A percentile compares a stretch with the other conserved stretches of the same genome.
Conservation (phyloP, 2,797 vertebrate genomes). For the Cyclopterus lumpus region DNA sequence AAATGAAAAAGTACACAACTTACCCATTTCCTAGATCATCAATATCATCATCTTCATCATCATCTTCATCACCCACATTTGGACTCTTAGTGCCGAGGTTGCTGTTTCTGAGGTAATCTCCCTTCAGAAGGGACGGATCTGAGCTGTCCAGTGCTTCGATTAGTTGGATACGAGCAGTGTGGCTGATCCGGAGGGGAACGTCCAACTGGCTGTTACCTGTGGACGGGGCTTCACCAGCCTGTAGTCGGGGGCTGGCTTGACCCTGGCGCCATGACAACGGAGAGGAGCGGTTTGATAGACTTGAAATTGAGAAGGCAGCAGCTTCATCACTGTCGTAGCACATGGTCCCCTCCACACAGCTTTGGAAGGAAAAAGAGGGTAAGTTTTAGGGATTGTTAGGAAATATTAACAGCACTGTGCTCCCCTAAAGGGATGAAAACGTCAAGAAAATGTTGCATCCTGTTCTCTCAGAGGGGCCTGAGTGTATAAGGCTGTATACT, state of each 20-base stretch:
- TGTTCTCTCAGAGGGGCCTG: background rate
- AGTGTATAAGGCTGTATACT: background rate
- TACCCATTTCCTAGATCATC: conserved; percentile 95
- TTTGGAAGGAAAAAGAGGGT: conserved; percentile 49
- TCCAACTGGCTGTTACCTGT: conserved; percentile 84
- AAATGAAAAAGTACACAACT: conserved; percentile 49
- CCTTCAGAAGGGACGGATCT: conserved; percentile 89
- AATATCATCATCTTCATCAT: conserved; percentile 79
- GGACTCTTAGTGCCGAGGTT: conserved; percentile 86
- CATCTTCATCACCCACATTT: conserved; percentile 80
- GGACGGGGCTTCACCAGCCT: conserved; percentile 93
- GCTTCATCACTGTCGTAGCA: conserved; percentile 96
- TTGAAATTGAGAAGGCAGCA: conserved; percentile 91
- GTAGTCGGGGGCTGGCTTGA: conserved; percentile 94
- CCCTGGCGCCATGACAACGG: conserved; percentile 95
- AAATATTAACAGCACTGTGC: conserved; percentile 13
- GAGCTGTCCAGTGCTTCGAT: conserved; percentile 89
- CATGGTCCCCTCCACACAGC: conserved; percentile 88
- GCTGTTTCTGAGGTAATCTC: conserved; percentile 90
- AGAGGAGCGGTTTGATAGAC: conserved; percentile 94
- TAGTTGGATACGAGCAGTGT: conserved; percentile 90
- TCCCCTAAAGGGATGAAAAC: background rate
- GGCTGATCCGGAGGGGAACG: conserved; percentile 88
- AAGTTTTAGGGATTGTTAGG: background rate
- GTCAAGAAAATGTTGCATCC: background rate